Evolutionary conservation across 2,888 invertebrate genomes (phyloP).

Genomic region (Aphodius granarius): DNA sequence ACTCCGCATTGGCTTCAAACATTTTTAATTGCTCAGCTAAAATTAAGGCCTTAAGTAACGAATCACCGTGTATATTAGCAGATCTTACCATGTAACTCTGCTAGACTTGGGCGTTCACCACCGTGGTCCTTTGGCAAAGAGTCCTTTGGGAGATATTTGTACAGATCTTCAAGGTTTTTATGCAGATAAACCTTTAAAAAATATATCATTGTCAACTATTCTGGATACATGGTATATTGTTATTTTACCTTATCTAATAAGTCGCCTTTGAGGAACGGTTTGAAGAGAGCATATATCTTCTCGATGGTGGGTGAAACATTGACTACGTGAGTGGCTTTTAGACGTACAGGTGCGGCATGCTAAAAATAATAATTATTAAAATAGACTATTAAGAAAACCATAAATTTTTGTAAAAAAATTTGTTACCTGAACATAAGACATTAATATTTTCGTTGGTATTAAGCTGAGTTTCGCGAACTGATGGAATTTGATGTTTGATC

Average conservation of each 20-base stretch:
- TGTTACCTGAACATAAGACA: constrained; percentile 64
- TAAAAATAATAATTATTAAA: constrained; percentile 56
- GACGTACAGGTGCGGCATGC: constrained; percentile 53
- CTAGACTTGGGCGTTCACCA: constrained; percentile 48
- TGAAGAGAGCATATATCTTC: constrained; percentile 48
- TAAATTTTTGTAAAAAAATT: neutral
- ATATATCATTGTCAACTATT: constrained; percentile 26
- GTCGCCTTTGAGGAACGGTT: constrained; percentile 53
- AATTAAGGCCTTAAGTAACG: neutral
- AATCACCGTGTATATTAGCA: neutral
- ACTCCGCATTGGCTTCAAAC: constrained; percentile 44
- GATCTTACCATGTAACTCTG: constrained; percentile 12
- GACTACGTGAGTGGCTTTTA: constrained; percentile 54
- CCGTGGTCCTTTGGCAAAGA: constrained; percentile 66
- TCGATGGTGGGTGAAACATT: constrained; percentile 51
- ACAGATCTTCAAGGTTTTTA: constrained; percentile 16
- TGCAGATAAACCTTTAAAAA: constrained; percentile 29
- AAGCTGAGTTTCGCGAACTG: constrained; percentile 66
- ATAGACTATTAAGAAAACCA: neutral
- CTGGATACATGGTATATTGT: neutral
- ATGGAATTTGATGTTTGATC: constrained; percentile 52
- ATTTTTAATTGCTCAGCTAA: constrained; percentile 29
- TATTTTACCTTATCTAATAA: constrained; percentile 49
- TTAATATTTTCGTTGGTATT: constrained; percentile 65
- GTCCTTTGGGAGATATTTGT: constrained; percentile 55